These are phyloP conservation scores for Dinomys branickii DNA, from an alignment of 2,113 vertebrate species.

Conservation along the genomic window DNA sequence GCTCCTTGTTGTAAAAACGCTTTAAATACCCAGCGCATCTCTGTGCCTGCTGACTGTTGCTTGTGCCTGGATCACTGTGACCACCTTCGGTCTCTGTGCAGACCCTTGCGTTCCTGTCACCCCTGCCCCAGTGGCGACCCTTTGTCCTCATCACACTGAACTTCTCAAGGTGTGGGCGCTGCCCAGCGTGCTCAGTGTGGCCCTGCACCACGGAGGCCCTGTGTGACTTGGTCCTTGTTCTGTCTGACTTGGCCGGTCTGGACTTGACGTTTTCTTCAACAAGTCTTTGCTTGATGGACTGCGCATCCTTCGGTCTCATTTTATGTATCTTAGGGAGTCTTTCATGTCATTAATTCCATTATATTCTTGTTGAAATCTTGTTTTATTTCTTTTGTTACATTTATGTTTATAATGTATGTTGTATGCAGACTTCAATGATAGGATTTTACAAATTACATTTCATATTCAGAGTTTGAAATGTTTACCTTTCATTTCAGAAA, in stretches of 20 bases:
- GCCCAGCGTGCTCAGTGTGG: background rate
- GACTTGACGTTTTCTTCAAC: background rate
- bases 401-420: background rate
- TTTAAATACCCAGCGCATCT: no score
- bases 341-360: background rate
- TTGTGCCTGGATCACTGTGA: background rate
- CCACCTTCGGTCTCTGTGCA: background rate
- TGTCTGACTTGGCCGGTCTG: background rate
- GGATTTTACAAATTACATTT: background rate
- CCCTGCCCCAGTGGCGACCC: background rate
- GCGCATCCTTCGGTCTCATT: background rate
- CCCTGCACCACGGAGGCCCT: background rate
- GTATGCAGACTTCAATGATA: background rate
- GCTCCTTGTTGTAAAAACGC: background rate
- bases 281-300: background rate
- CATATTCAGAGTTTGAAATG: conserved; percentile 24
- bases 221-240: background rate
- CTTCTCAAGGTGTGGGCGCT: background rate
- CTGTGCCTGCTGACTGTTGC: no score
- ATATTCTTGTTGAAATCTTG: background rate
- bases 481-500: background rate
- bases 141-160: background rate
- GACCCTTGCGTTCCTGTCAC: background rate
- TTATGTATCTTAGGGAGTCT: background rate
- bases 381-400: background rate